Evolutionary conservation across 92 coral and sea anemone species (phyloP).

Genomic region (Epizoanthus stellaris): DNA sequence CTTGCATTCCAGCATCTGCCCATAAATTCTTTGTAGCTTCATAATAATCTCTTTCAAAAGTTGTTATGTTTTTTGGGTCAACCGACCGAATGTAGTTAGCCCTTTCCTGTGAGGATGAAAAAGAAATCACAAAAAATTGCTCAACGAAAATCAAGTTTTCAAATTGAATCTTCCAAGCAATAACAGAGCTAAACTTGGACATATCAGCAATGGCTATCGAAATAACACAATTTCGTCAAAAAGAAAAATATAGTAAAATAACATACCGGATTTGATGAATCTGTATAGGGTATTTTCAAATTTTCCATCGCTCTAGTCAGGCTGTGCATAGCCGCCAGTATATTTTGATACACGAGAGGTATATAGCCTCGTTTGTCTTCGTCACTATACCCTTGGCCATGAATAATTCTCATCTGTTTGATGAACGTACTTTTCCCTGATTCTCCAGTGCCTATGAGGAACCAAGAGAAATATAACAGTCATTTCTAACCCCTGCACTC

Average conservation of each 20-base stretch:
- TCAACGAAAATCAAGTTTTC: conserved; percentile 52
- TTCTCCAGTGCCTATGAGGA: conserved; percentile 92
- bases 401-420: conserved; percentile 99
- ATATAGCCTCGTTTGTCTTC: conserved; percentile 96
- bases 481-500: conserved; percentile 1
- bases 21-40: conserved; percentile 93
- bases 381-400: conserved; percentile 98
- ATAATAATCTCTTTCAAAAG: conserved; percentile 93
- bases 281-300: conserved; percentile 89
- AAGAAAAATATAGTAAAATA: conserved; percentile 13
- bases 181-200: conserved; percentile 5
- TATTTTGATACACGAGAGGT: conserved; percentile 94
- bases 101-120: conserved; percentile 71
- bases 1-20: conserved; percentile 94
- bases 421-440: conserved; percentile 99
- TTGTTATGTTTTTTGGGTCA: conserved; percentile 93
- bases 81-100: conserved; percentile 88
- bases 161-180: conserved; percentile 33
- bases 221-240: conserved; percentile 40
- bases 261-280: conserved; percentile 89
- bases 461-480: conserved; percentile 10
- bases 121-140: conserved; percentile 58
- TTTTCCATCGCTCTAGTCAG: conserved; percentile 98
- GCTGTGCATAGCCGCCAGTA: conserved; percentile 96
- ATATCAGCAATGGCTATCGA: not conserved